Evolutionary conservation across 2,888 invertebrate genomes (phyloP).

Genomic region (Chaitophorus viminalis): DNA sequence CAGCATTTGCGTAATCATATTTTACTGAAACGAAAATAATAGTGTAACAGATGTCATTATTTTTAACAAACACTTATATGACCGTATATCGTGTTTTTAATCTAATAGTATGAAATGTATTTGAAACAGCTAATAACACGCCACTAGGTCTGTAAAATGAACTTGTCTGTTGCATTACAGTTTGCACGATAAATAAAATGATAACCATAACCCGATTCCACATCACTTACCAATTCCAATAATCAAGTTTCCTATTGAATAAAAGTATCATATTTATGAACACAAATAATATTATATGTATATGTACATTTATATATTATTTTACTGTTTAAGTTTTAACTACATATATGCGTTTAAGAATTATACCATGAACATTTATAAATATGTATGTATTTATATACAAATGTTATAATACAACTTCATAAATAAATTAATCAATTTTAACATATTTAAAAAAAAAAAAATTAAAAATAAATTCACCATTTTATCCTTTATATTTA

Average conservation of each 20-base stretch:
- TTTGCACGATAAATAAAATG: background rate
- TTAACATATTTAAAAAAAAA: no score
- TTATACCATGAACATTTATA: no score
- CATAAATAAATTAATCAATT: no score
- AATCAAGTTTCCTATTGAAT: background rate
- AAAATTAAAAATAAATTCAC: no score
- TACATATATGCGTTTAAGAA: no score
- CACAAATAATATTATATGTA: background rate
- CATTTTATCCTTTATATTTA: no score
- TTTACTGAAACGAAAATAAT: background rate
- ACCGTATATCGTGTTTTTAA: background rate
- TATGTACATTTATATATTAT: no score
- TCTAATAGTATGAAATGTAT: background rate
- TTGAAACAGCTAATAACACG: background rate
- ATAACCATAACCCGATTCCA: background rate
- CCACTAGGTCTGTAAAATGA: background rate
- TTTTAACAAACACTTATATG: background rate
- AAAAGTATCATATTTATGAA: background rate
- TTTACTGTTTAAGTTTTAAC: no score
- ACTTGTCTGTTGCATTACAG: background rate
- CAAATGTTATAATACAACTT: no score
- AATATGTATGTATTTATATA: no score
- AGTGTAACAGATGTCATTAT: background rate
- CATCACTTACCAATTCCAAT: background rate
- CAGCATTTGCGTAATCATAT: no score